Conservation (phyloP, 2,888 invertebrate species). For the Platycheirus albimanus region DNA sequence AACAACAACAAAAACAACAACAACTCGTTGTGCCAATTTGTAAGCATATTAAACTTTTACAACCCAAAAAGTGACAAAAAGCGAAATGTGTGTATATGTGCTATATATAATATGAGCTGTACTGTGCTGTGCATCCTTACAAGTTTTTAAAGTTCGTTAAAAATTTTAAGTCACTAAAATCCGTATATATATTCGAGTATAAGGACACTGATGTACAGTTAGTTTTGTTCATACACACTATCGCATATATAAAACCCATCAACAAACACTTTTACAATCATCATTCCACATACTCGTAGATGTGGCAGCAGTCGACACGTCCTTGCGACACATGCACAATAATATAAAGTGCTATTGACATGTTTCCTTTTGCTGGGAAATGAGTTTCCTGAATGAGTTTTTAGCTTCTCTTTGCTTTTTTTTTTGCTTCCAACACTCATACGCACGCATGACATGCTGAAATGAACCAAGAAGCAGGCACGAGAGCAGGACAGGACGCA, state of each 20-base stretch:
- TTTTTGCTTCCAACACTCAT: slow-evolving; percentile 3
- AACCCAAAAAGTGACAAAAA: slow-evolving; percentile 34
- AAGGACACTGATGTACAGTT: too few relatives aligned
- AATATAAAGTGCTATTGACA: slow-evolving; percentile 62
- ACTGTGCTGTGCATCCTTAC: slow-evolving; percentile 43
- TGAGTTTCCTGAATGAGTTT: slow-evolving; percentile 66
- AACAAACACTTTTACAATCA: slow-evolving; percentile 31
- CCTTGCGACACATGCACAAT: slow-evolving; percentile 60
- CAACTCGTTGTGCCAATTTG: slow-evolving; percentile 57
- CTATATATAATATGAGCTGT: too few relatives aligned
- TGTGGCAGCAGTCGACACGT: slow-evolving; percentile 43
- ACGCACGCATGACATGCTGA: slow-evolving; percentile 25
- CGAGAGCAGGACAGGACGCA: too few relatives aligned
- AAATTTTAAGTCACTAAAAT: slow-evolving; percentile 42
- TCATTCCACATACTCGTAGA: slow-evolving; percentile 5
- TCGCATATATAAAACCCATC: slow-evolving; percentile 17
- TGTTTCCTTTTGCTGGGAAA: slow-evolving; percentile 68
- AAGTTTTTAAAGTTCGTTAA: slow-evolving; percentile 56
- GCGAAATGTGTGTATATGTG: background rate
- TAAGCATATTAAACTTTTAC: slow-evolving; percentile 60
- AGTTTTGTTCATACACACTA: background rate
- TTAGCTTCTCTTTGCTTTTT: slow-evolving; percentile 17
- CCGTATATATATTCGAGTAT: too few relatives aligned
- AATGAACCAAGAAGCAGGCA: background rate
- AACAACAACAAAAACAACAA: too few relatives aligned